Percentiles rank a stretch among this genome's conserved stretches.
phyloP scores from a whole-genome alignment of 92 coral and sea anemone genomes.

The Zoanthus solanderi region DNA sequence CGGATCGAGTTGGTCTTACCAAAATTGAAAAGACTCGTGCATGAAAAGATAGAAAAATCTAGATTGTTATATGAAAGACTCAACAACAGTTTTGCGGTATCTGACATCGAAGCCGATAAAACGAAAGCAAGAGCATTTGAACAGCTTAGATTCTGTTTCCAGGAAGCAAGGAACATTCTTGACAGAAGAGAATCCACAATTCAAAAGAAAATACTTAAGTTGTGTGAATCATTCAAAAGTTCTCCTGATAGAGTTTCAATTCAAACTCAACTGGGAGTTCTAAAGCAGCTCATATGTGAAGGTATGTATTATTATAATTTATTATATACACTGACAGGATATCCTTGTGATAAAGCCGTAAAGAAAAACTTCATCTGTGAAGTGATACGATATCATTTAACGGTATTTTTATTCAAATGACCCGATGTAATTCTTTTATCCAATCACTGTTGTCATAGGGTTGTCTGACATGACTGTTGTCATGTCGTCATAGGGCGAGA shows the following conservation, averaged over 20 bases:
- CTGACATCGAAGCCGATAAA: slow-evolving; percentile 55
- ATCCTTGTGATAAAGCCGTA: too few relatives aligned
- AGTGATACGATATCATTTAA: too few relatives aligned
- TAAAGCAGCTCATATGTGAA: slow-evolving; percentile 27
- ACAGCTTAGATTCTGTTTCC: slow-evolving; percentile 53
- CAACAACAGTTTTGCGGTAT: slow-evolving; percentile 19
- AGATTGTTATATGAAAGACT: slow-evolving; percentile 47
- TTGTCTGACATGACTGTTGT: too few relatives aligned
- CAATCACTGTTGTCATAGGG: too few relatives aligned
- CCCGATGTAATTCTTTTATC: too few relatives aligned
- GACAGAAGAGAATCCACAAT: slow-evolving; percentile 68
- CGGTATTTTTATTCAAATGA: too few relatives aligned
- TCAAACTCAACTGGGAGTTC: slow-evolving; percentile 19
- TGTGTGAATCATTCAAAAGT: slow-evolving; percentile 43
- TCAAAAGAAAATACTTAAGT: slow-evolving; percentile 29
- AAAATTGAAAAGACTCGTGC: slow-evolving; percentile 64
- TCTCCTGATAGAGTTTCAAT: slow-evolving; percentile 41
- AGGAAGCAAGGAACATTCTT: slow-evolving; percentile 48
- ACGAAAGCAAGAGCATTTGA: slow-evolving; percentile 47
- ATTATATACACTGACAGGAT: too few relatives aligned
- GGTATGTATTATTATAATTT: neutral
- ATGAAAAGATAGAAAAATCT: slow-evolving; percentile 67
- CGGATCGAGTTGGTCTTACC: slow-evolving; percentile 61
- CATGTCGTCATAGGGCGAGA: too few relatives aligned
- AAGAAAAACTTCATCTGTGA: too few relatives aligned